Percentiles rank a stretch among this genome's conserved stretches.
Conservation (phyloP, 2,113 vertebrate genomes). For the Phodopus roborovskii region DNA sequence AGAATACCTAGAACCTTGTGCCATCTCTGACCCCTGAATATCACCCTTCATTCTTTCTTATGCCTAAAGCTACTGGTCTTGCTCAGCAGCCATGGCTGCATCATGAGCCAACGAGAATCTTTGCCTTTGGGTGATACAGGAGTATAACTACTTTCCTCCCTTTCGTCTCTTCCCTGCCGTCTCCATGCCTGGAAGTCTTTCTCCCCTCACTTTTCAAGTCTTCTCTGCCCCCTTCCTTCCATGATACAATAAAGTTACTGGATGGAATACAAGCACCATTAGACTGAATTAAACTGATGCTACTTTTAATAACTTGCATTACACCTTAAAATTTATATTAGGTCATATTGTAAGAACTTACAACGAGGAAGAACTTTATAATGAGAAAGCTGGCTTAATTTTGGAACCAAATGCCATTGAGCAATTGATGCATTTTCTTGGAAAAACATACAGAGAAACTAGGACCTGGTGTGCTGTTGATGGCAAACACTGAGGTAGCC, state of each 20-base stretch:
- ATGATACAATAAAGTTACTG: not conserved
- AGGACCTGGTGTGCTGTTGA: not conserved
- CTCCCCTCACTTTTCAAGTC: not conserved
- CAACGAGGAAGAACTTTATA: not conserved
- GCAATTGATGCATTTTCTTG: not conserved
- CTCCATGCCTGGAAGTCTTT: not conserved
- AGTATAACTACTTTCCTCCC: not conserved
- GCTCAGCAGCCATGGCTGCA: not conserved
- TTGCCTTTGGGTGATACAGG: not conserved
- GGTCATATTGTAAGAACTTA: not conserved
- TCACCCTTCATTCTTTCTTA: not conserved
- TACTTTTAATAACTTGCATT: slow-evolving; percentile 7
- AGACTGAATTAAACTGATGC: not conserved
- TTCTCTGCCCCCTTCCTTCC: not conserved
- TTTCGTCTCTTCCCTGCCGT: not conserved
- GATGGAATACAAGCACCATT: not conserved
- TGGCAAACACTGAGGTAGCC: not conserved
- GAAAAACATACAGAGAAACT: not conserved
- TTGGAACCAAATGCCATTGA: not conserved
- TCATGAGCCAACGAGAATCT: not conserved
- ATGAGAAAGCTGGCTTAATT: slow-evolving; percentile 31
- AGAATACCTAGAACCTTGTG: not conserved
- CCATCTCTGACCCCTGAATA: not conserved
- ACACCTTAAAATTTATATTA: slow-evolving; percentile 18
- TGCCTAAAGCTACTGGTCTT: not conserved